Evolutionary conservation across 2,797 vertebrate species (phyloP).

Genomic region (Chiroxiphia lanceolata): DNA sequence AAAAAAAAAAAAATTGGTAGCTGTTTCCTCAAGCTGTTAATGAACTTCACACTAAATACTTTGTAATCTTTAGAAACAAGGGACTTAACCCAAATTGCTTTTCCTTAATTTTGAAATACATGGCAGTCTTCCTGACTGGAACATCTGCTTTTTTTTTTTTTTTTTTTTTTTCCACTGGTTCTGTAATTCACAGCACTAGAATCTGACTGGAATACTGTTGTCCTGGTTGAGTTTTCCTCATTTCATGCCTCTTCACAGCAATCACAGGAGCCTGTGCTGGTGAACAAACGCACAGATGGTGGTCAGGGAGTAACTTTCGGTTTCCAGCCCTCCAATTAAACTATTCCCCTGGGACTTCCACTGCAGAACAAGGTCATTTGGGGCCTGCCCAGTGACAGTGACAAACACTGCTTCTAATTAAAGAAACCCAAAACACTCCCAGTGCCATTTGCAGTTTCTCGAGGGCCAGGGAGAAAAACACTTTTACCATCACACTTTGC

Average conservation of each 20-base stretch:
- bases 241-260: not conserved
- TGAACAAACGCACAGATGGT: conserved; percentile 13
- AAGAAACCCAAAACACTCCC: not conserved
- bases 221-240: not conserved
- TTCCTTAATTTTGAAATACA: not conserved
- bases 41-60: conserved; percentile 35
- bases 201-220: not conserved
- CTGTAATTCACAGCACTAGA: not conserved
- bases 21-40: not conserved
- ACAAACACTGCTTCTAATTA: not conserved
- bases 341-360: conserved; percentile 41
- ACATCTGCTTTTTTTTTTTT: not conserved
- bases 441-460: not conserved
- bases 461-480: not conserved
- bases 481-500: not conserved
- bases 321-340: conserved; percentile 52
- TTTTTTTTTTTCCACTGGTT: not conserved
- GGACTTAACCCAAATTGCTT: conserved; percentile 18
- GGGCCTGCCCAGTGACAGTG: not conserved
- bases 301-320: conserved; percentile 15
- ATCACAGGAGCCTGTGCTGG: not conserved
- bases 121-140: not conserved
- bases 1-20: not conserved
- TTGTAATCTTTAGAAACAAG: not conserved
- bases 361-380: conserved; percentile 17